These are phyloP conservation scores for Hyperopisus bebe DNA, from an alignment of 2,113 vertebrate genomes.

Conservation along the genomic window DNA sequence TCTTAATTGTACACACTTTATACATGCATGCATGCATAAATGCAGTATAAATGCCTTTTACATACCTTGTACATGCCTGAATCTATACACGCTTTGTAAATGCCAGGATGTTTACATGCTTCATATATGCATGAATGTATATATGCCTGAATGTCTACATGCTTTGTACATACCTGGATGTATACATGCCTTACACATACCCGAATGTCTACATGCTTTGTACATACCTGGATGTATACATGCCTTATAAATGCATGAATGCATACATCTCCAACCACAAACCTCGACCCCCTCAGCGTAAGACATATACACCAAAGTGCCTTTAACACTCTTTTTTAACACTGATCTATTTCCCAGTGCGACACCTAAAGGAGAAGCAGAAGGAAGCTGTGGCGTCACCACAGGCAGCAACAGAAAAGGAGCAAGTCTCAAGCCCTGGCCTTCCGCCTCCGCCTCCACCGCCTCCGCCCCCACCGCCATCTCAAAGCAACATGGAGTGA, in stretches of 20 bases:
- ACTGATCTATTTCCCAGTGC: slow-evolving; percentile 34
- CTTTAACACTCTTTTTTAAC: not conserved
- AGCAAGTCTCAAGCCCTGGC: not conserved
- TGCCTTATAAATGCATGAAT: not conserved
- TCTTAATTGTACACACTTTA: not conserved
- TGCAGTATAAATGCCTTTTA: not conserved
- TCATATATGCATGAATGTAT: not conserved
- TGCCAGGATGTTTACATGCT: not conserved
- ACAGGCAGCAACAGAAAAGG: not conserved
- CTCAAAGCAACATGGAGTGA: slow-evolving; percentile 26
- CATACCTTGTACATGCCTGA: not conserved
- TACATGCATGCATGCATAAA: not conserved
- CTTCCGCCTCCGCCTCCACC: not conserved
- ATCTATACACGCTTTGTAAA: not conserved
- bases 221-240: too few species aligned
- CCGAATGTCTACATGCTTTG: too few species aligned
- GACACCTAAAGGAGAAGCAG: slow-evolving; percentile 34
- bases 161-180: not conserved
- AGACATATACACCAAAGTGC: not conserved
- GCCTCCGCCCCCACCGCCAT: not conserved
- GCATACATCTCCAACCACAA: not conserved
- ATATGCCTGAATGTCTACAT: not conserved
- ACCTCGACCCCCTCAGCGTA: not conserved
- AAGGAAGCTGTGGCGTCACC: not conserved
- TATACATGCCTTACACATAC: not conserved